phyloP scores from a whole-genome alignment of 2,113 vertebrate genomes.

The zebrafish (Danio rerio) region DNA sequence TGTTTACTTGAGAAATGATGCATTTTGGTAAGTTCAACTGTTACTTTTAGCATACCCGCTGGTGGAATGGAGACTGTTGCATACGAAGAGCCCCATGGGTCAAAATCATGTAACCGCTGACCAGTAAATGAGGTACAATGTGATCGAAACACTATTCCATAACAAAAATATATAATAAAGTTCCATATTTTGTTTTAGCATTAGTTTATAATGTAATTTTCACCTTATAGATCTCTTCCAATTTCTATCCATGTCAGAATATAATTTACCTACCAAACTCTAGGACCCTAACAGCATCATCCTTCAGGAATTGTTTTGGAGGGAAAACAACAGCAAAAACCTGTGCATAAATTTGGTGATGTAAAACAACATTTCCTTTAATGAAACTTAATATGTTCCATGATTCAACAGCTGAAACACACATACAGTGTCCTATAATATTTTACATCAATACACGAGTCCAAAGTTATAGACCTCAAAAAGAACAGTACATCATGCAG shows the following conservation, averaged over 20 bases:
- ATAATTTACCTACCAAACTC: not conserved
- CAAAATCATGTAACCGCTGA: no score
- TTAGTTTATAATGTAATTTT: not conserved
- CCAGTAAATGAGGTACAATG: no score
- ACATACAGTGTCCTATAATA: not conserved
- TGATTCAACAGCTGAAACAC: not conserved
- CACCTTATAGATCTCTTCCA: not conserved
- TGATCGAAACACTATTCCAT: no score
- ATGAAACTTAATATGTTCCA: not conserved
- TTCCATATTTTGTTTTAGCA: no score
- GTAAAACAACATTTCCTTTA: not conserved
- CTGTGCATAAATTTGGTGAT: not conserved
- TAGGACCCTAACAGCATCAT: not conserved
- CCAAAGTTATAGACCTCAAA: not conserved
- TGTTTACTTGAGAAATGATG: no score
- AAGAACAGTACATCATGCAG: not conserved
- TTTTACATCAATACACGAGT: not conserved
- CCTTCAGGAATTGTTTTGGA: not conserved
- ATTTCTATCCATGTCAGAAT: not conserved
- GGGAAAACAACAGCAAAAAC: not conserved
- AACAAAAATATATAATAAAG: no score
- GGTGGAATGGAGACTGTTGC: no score
- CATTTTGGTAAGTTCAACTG: no score
- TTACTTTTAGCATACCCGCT: no score
- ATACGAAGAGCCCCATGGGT: no score